Conservation (phyloP, 2,113 vertebrate species). For the Psittacula cyanocephala region DNA sequence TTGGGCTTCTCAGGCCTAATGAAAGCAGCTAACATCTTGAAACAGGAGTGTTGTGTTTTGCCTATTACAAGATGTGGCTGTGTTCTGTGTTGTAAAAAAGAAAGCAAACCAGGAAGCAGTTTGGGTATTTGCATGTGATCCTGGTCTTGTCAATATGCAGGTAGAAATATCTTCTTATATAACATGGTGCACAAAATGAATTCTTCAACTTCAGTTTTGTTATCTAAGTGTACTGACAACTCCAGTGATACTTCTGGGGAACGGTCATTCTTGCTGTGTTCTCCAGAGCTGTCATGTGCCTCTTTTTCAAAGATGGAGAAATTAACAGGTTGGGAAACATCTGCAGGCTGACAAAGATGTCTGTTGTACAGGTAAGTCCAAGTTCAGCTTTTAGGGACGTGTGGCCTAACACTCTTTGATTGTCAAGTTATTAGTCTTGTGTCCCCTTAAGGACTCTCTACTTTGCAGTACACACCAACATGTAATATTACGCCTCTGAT, state of each 20-base stretch:
- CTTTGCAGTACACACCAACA: fast-evolving
- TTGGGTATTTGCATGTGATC: not conserved
- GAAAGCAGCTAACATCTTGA: not conserved
- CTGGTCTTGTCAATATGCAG: fast-evolving
- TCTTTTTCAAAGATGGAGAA: not conserved
- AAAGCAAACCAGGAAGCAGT: not conserved
- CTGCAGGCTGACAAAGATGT: not conserved
- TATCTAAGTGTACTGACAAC: too few relatives aligned
- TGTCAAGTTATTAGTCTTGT: not conserved
- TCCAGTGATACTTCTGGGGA: not conserved
- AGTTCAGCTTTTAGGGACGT: fast-evolving
- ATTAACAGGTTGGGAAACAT: not conserved
- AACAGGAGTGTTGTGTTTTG: not conserved
- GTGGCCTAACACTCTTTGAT: not conserved
- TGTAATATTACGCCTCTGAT: fast-evolving
- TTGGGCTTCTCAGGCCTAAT: fast-evolving
- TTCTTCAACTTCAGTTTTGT: not conserved
- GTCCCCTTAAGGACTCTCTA: not conserved
- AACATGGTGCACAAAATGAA: fast-evolving
- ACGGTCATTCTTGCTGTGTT: fast-evolving
- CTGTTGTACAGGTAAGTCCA: not conserved
- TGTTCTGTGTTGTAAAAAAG: not conserved
- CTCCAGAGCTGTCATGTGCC: not conserved
- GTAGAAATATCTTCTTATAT: fast-evolving
- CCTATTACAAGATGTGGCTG: not conserved